Evolutionary conservation across 2,113 vertebrate genomes (phyloP), one percentile per base, ranked within the genome.

Genomic region (Hippopotamus amphibius): DNA sequence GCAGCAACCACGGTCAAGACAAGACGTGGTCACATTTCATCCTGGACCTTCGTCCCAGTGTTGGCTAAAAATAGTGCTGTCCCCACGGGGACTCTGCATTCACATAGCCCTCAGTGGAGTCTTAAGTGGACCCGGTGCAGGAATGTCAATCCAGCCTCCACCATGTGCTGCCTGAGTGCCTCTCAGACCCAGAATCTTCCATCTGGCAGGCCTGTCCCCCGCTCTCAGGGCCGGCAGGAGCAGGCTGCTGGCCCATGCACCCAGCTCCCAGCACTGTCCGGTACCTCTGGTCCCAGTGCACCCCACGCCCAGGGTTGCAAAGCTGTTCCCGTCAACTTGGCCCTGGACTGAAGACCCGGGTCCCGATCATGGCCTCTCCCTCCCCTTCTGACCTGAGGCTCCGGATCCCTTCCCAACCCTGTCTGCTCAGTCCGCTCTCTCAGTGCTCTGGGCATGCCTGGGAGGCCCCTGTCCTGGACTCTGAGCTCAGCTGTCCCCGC

Each of bases 181-280:
- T 41, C 66, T 19, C 9, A 9, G 55, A 13, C 9, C 22, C 9
- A 2, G 86, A 85, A 57, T 11, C 59, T 17, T 28, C 86, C 6
- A 30, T 33, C 55, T n/a, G 3, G 2, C 33, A 37, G 77, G 41
- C 57, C 53, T 50, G 14, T 2, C 68, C 9, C 7, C 24, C 1
- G 9, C 43, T 43, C 16, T n/a, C 37, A 3, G 1, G 7, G 33
- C 37, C 11, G 3, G 77, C 14, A 6, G 28, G 12, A 33, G 4
- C 48, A 41, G 88, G n/a, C 8, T 0, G 19, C 24, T 1, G 5
- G 41, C 26, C 12, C 37, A 3, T 17, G 9, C 28, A 11, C 79
- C 24, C 4, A 1, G 14, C 88, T 77, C 69, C 16, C 63, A 43
- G 63, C 0, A 0, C 6, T 0, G 0, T 21, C 41, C 83, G 10